A percentile compares a stretch with the other conserved stretches of the same genome.
Evolutionary conservation across 2,888 invertebrate species (phyloP).

Genomic region (Eupithecia centaureata): DNA sequence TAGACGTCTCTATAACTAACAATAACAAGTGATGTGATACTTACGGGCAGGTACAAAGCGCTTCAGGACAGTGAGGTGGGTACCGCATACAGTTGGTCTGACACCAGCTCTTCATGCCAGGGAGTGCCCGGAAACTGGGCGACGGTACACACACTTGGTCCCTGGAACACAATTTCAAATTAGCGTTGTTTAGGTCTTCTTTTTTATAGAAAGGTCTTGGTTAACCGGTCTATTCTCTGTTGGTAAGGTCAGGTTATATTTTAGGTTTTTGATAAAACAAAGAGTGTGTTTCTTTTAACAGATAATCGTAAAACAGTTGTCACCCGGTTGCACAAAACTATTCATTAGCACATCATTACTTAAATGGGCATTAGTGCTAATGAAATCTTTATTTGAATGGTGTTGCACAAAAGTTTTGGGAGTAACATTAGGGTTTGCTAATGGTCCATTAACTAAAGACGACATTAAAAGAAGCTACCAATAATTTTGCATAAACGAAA

Average conservation of each 20-base stretch:
- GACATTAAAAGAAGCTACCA: too few species aligned
- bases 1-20: background rate
- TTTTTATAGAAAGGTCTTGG: background rate
- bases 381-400: too few species aligned
- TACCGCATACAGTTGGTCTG: slow-evolving; percentile 93
- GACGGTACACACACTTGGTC: slow-evolving; percentile 92
- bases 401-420: too few species aligned
- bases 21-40: slow-evolving; percentile 62
- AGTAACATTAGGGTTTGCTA: too few species aligned
- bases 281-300: background rate
- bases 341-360: too few species aligned
- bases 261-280: background rate
- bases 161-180: slow-evolving; percentile 67
- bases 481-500: too few species aligned
- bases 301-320: background rate
- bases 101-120: slow-evolving; percentile 93
- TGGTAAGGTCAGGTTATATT: background rate
- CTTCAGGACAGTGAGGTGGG: slow-evolving; percentile 92
- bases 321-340: too few species aligned
- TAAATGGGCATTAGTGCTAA: too few species aligned
- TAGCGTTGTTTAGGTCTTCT: background rate
- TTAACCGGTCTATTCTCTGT: background rate
- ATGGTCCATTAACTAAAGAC: too few species aligned
- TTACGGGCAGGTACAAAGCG: slow-evolving; percentile 92
- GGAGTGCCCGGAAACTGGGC: slow-evolving; percentile 85